Evolutionary conservation across 2,888 invertebrate species (phyloP).

Genomic region (Cataglyphis livida): DNA sequence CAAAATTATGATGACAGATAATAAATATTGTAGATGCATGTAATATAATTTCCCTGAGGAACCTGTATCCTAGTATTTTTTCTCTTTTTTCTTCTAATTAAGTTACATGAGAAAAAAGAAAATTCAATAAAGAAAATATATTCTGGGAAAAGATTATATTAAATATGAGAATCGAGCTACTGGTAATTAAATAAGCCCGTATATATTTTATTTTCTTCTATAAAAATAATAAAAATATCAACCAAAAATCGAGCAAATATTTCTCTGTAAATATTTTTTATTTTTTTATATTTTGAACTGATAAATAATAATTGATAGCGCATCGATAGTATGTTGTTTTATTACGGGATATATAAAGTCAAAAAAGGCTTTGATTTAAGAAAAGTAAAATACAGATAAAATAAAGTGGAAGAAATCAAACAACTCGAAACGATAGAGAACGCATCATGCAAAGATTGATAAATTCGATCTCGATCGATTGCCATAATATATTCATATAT

Average conservation of each 20-base stretch:
- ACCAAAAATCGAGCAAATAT: neutral
- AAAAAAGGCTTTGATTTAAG: neutral
- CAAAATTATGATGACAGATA: neutral
- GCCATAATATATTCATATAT: neutral
- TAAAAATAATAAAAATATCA: neutral
- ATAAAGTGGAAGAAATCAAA: neutral
- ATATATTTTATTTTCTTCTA: neutral
- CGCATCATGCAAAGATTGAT: neutral
- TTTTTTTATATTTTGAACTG: neutral
- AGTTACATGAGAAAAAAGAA: neutral
- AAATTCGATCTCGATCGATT: constrained; percentile 29
- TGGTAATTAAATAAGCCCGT: neutral
- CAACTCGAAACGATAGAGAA: neutral
- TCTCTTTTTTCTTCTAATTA: neutral
- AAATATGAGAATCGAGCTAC: neutral
- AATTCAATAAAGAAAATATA: neutral
- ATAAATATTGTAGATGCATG: neutral
- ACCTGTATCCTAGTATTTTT: neutral
- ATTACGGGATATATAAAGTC: neutral
- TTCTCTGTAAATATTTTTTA: neutral
- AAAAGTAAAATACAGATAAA: neutral
- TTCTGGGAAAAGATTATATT: neutral
- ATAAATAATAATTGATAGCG: neutral
- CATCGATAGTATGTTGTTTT: neutral
- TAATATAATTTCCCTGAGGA: neutral